Percentiles rank a stretch among this genome's conserved stretches.
Evolutionary conservation across 2,888 invertebrate genomes (phyloP).

Genomic region (Chrysolina oricalcia): DNA sequence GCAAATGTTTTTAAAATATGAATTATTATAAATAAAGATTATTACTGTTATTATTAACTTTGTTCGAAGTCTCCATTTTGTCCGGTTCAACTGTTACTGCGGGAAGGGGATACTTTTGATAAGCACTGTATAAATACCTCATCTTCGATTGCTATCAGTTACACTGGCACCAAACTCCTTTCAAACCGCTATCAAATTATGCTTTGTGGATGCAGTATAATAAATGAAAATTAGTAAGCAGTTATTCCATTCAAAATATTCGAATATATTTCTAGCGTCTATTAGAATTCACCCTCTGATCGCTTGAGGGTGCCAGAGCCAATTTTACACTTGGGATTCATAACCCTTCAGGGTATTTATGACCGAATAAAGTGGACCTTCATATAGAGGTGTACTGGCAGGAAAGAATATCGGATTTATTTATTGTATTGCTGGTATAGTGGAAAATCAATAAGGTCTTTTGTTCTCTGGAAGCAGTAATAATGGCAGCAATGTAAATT

Average conservation of each 20-base stretch:
- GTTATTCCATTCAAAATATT: slow-evolving; percentile 2
- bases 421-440: not conserved
- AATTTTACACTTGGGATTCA: not conserved
- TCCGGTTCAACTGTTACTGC: no score
- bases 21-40: no score
- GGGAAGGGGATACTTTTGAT: no score
- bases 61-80: no score
- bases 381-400: not conserved
- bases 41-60: no score
- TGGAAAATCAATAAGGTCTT: no score
- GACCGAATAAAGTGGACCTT: not conserved
- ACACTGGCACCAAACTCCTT: no score
- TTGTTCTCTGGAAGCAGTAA: no score
- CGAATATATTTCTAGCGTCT: not conserved
- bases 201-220: not conserved
- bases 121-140: no score
- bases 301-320: not conserved
- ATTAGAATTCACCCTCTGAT: slow-evolving; percentile 4
- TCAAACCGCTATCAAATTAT: not conserved
- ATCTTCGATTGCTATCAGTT: no score
- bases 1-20: no score
- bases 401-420: not conserved
- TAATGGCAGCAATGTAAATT: no score
- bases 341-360: not conserved
- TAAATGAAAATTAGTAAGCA: slow-evolving; percentile 2